These are phyloP conservation scores for Diplodus puntazzo DNA, from an alignment of 2,797 vertebrate genomes.

Conservation along the genomic window DNA sequence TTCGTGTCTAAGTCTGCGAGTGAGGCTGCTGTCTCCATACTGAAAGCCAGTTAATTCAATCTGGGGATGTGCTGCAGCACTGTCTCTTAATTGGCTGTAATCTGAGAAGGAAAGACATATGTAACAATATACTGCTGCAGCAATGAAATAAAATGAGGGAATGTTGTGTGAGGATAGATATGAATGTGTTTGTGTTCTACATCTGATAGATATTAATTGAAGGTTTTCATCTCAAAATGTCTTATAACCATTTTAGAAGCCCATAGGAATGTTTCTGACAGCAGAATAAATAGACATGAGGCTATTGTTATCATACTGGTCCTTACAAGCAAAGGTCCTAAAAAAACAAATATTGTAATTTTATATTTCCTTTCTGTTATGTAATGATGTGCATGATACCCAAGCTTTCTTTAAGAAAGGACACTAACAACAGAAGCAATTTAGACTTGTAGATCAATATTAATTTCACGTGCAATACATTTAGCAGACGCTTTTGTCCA, in stretches of 20 bases:
- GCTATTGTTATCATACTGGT: too few relatives aligned
- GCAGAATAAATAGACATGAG: background rate
- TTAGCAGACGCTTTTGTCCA: too few relatives aligned
- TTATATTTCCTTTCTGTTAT: too few relatives aligned
- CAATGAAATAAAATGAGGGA: conserved; percentile 27
- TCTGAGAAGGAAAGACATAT: conserved; percentile 40
- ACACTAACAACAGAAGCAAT: too few relatives aligned
- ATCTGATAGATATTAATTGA: conserved; percentile 27
- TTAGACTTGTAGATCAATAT: too few relatives aligned
- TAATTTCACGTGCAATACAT: too few relatives aligned
- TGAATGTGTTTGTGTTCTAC: conserved; percentile 36
- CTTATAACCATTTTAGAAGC: conserved; percentile 6
- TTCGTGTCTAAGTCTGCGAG: conserved; percentile 14
- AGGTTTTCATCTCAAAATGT: conserved; percentile 22
- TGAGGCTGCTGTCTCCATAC: conserved; percentile 27
- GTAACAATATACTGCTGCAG: conserved; percentile 33
- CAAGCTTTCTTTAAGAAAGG: too few relatives aligned
- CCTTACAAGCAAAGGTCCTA: too few relatives aligned
- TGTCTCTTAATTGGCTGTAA: conserved; percentile 44
- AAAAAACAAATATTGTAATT: too few relatives aligned
- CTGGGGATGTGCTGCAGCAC: conserved; percentile 12
- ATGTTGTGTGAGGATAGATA: conserved; percentile 18
- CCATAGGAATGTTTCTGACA: background rate
- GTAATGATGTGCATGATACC: too few relatives aligned
- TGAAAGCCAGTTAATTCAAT: conserved; percentile 66